Base-by-base conservation (phyloP, 2,113 vertebrate genomes). In the Sinocyclocheilus anshuiensis region DNA sequence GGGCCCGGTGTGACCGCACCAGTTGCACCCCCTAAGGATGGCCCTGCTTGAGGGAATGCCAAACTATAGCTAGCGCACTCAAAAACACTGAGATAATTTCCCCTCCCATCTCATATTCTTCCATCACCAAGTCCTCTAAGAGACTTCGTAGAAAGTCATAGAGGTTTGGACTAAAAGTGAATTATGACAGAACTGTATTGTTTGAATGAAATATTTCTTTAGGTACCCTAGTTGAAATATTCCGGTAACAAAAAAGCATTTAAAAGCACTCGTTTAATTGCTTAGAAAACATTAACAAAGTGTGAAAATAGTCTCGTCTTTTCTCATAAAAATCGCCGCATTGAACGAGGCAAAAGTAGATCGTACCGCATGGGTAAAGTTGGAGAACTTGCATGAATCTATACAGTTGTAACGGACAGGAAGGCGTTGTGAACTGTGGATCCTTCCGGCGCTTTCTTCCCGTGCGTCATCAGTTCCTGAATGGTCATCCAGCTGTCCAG, bases 401-500 rank as follows among this genome's bases (percentile, higher is more conserved):
- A 99, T 95, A 99, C 98, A 89, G 98, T 98, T 92, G 98, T 99
- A 93, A 99, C 98, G 42, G 98, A 99, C 88, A 99, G 94, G 94
- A 99, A 99, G 95, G 98, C 97, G 90, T 98, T 98, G 92, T 97
- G 96, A 63, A 97, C 96, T 91, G 95, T 95, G 15, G 96, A 95
- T 88, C 96, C 98, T 0, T 99, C 98, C 1, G 97, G 96, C 59
- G 97, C 98, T 90, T 97, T 98, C 83, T 97, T 95, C 79, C 97
- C 98, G 0, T 99, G 98, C 85, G 97, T 98, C 97, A 99, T 98
- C 90, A 99, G 95, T 94, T 99, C 98, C 95, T 99, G 98, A 90
- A 99, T 99, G 86, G 98, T 99, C 97, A 99, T 99, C 98, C 98
- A 99, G 94, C 97, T 99, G 93, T 99, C 98, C 91, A 99, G 94